Conservation (phyloP, 2,797 vertebrate species). For the Enteromius anoplus region DNA sequence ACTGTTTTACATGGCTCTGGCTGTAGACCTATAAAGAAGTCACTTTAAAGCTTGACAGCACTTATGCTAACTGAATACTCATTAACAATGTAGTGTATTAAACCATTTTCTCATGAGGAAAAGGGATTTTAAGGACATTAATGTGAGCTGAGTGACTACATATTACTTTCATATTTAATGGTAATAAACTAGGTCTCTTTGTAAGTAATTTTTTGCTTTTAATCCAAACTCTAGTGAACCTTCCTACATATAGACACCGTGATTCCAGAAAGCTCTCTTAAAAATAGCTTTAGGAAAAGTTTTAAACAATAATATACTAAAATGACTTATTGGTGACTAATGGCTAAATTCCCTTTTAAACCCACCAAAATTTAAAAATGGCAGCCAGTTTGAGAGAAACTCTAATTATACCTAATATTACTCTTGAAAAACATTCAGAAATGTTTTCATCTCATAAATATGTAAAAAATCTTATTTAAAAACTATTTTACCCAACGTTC, state of each 20-base stretch:
- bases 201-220: not conserved
- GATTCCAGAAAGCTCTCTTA: not conserved
- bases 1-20: not conserved
- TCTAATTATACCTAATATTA: not conserved
- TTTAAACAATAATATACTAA: not conserved
- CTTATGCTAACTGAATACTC: not conserved
- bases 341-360: not conserved
- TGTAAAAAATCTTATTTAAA: not conserved
- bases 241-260: not conserved
- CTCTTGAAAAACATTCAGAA: not conserved
- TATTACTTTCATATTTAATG: not conserved
- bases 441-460: not conserved
- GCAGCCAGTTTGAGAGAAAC: not conserved
- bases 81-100: no score
- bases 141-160: not conserved
- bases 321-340: not conserved
- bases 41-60: conserved; percentile 11
- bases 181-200: not conserved
- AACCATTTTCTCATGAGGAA: no score
- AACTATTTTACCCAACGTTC: not conserved
- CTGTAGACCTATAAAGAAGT: not conserved
- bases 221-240: conserved; percentile 10
- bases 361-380: not conserved
- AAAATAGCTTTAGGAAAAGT: not conserved
- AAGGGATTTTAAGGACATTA: conserved; percentile 17